These are phyloP conservation scores for Polymixis flavicincta DNA, from an alignment of 2,888 invertebrate genomes.

Conservation along the genomic window DNA sequence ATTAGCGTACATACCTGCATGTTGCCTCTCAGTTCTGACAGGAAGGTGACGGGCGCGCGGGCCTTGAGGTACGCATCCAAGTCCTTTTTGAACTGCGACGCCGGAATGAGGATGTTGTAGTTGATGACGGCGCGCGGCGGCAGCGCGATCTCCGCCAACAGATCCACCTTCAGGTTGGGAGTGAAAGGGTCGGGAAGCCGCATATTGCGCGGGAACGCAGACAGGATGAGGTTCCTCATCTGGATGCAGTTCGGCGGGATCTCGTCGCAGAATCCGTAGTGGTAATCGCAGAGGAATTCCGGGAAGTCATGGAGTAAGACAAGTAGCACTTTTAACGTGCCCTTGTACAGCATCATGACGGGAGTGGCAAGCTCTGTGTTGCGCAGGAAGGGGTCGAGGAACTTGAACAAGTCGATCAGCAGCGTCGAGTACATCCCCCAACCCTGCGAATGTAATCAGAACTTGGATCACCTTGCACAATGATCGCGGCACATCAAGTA, in stretches of 20 bases:
- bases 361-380: constrained; percentile 99
- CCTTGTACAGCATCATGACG: constrained; percentile 98
- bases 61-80: constrained; percentile 99
- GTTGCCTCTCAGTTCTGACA: constrained; percentile 97
- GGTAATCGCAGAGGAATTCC: constrained; percentile 99
- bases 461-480: constrained; percentile 14
- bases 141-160: constrained; percentile 96
- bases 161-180: constrained; percentile 98
- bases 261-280: constrained; percentile 99
- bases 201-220: constrained; percentile 99
- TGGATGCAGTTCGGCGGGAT: constrained; percentile 99
- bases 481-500: constrained; percentile 4
- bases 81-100: constrained; percentile 97
- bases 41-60: constrained; percentile 98
- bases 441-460: constrained; percentile 88
- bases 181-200: constrained; percentile 99
- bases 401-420: constrained; percentile 98
- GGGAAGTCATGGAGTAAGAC: constrained; percentile 99
- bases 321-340: constrained; percentile 97
- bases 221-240: constrained; percentile 99
- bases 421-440: constrained; percentile 99
- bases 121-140: constrained; percentile 97
- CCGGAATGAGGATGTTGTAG: constrained; percentile 96
- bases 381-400: constrained; percentile 98
- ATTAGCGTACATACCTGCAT: constrained; percentile 91